A percentile compares a stretch with the other conserved stretches of the same genome.
Conservation (phyloP, 2,113 vertebrate species). For the Calidris pygmaea region DNA sequence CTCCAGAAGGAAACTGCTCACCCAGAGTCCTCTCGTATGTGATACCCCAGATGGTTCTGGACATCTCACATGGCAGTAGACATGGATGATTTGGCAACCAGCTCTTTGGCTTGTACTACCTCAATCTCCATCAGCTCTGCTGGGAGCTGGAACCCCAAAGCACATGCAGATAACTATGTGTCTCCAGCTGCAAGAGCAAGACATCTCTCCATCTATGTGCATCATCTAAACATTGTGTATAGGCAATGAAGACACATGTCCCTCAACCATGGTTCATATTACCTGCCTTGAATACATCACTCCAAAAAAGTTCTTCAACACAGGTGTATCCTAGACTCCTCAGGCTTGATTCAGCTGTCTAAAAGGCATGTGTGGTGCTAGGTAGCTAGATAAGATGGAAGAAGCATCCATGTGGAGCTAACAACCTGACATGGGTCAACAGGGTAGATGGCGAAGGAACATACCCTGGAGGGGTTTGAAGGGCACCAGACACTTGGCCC, state of each 20-base stretch:
- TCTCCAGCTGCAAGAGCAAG: not conserved
- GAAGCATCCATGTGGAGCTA: not conserved
- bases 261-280: not conserved
- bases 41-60: no score
- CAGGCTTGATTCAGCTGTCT: not conserved
- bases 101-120: not conserved
- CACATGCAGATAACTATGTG: not conserved
- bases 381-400: not conserved
- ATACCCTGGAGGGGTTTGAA: not conserved
- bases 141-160: not conserved
- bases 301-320: not conserved
- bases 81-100: not conserved
- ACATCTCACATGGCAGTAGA: not conserved
- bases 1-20: not conserved
- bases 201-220: not conserved
- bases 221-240: not conserved
- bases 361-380: not conserved
- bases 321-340: not conserved
- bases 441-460: not conserved
- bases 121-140: not conserved
- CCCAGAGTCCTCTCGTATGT: accelerated
- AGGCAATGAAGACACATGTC: not conserved
- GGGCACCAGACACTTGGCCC: not conserved
- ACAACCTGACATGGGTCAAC: accelerated
- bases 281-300: not conserved